Evolutionary conservation across 2,888 invertebrate genomes (phyloP), one percentile per base, ranked within the genome.

Genomic region (Pantelozetes paolii): DNA sequence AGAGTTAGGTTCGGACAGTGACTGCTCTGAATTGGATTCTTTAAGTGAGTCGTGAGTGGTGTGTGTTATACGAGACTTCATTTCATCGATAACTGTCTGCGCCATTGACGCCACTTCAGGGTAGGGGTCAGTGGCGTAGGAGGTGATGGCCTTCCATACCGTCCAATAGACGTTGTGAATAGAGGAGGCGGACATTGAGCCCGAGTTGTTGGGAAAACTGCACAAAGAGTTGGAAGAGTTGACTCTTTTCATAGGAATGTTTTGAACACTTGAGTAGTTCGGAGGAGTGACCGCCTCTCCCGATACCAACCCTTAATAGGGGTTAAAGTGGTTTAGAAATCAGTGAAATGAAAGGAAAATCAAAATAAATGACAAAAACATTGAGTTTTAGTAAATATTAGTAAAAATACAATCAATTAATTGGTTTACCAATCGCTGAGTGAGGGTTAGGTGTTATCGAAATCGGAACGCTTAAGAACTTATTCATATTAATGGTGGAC

Each of bases 121-220:
- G 82, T 90, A 89, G 1, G 98, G 96, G 86, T 99, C 98, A 76
- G 87, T 86, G 75, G 91, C 88, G 80, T 96, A 86, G 75, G 87
- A 85, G 76, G 88, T 85, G 78, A 98, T 85, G 26, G 90, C 89
- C 78, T 87, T 86, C 96, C 96, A 98, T 74, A 97, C 86, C 83
- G 91, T 91, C 83, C 89, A 89, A 83, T 94, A 94, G 74, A 95
- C 80, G 72, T 75, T 77, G 20, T 74, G 75, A 28, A 76, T 70
- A 9, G 64, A 32, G 23, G 48, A n/a, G 23, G 23, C 36, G 0
- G 71, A 57, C 23, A 45, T 30, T n/a, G 20, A 50, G 30, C n/a
- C n/a, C n/a, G 42, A 73, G 6, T 45, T 48, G 69, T 48, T 48
- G 30, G 73, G 32, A 28, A 42, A 73, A 79, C 86, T 87, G 77